These are phyloP conservation scores for Dysmachus trigonus DNA, from an alignment of 2,888 invertebrate species.

Conservation along the genomic window DNA sequence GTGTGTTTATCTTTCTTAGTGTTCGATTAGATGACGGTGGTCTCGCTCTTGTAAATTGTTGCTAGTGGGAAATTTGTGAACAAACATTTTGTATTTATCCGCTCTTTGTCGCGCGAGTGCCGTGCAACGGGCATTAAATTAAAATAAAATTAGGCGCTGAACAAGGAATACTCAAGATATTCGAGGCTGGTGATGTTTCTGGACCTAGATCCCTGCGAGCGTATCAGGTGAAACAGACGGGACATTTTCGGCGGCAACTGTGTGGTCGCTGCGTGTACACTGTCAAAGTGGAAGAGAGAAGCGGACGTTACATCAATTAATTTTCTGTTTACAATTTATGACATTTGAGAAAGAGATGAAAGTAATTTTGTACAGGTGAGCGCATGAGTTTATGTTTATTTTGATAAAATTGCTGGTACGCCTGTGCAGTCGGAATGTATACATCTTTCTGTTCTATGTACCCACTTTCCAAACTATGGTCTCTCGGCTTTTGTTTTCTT, in stretches of 20 bases:
- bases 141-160: not conserved
- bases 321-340: conserved; percentile 55
- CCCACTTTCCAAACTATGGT: conserved; percentile 22
- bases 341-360: conserved; percentile 53
- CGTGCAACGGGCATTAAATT: not conserved
- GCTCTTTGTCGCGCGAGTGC: not conserved
- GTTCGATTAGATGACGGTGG: conserved; percentile 34
- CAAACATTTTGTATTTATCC: not conserved
- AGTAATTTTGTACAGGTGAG: conserved; percentile 39
- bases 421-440: conserved; percentile 47
- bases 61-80: conserved; percentile 36
- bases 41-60: conserved; percentile 22
- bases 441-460: not conserved
- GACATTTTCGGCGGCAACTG: conserved; percentile 32
- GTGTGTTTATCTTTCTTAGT: conserved; percentile 48
- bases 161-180: not conserved
- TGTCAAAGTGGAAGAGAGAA: conserved; percentile 21
- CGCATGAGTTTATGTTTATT: conserved; percentile 46
- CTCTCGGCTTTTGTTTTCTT: conserved; percentile 1
- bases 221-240: not conserved
- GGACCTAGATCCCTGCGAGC: not conserved
- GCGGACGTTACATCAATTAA: conserved; percentile 44
- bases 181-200: not conserved
- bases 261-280: conserved; percentile 19
- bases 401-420: conserved; percentile 37